phyloP scores from a whole-genome alignment of 2,113 vertebrate species.

The Chrysochloris asiatica region DNA sequence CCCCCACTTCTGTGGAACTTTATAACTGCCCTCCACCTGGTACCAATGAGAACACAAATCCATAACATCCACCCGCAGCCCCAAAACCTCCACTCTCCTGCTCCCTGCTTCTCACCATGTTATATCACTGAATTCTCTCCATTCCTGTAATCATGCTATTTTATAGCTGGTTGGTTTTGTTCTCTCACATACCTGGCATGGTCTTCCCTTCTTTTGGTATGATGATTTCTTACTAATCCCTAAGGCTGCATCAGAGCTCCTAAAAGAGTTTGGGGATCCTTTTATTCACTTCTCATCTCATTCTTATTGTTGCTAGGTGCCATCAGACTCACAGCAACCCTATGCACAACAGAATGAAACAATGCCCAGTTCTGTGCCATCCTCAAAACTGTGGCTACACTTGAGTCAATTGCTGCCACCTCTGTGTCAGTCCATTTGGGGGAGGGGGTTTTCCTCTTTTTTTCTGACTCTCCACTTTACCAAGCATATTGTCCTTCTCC shows the following conservation, averaged over 20 bases:
- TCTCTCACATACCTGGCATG: not conserved
- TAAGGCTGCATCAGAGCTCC: not conserved
- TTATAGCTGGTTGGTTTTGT: not conserved
- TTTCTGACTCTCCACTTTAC: no score
- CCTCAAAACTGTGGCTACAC: no score
- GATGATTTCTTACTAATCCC: not conserved
- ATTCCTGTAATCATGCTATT: not conserved
- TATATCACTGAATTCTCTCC: not conserved
- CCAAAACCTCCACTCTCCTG: not conserved
- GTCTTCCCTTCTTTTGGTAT: not conserved
- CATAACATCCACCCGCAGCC: not conserved
- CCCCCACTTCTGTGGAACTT: not conserved
- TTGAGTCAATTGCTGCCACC: no score
- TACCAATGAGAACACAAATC: not conserved
- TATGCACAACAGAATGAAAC: no score
- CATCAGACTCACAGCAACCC: no score
- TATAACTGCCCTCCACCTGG: not conserved
- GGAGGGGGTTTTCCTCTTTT: no score
- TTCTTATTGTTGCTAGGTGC: no score
- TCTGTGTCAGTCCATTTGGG: no score
- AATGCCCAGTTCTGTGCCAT: no score
- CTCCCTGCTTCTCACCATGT: not conserved
- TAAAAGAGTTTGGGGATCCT: not conserved
- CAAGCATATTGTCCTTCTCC: no score
- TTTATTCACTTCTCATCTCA: not conserved